phyloP scores from a whole-genome alignment of 2,888 invertebrate species.

The Drosophila testacea region DNA sequence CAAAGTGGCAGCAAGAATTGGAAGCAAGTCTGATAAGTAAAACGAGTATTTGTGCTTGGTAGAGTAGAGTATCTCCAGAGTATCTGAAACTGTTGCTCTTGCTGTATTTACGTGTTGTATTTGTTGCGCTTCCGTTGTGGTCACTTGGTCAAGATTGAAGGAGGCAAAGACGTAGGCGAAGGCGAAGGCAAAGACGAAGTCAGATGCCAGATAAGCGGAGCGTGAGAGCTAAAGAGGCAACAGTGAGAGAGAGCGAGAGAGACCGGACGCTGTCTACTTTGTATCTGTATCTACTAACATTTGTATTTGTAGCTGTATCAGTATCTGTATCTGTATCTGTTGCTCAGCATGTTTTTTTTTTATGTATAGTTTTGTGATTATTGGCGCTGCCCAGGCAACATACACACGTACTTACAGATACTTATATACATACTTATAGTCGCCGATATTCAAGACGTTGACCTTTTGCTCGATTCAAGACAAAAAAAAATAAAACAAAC shows the following conservation, averaged over 20 bases:
- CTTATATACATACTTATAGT: constrained; percentile 8
- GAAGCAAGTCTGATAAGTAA: constrained; percentile 41
- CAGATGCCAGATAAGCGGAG: constrained; percentile 38
- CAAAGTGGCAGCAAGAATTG: constrained; percentile 14
- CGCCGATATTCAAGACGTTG: constrained; percentile 50
- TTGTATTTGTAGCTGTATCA: constrained; percentile 15
- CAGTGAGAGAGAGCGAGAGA: neutral
- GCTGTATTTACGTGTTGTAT: constrained; percentile 32
- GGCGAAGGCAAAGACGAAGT: constrained; percentile 20
- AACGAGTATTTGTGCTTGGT: constrained; percentile 43
- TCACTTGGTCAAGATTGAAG: constrained; percentile 54
- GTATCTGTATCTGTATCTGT: constrained; percentile 28
- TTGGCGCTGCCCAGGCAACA: constrained; percentile 19
- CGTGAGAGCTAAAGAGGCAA: constrained; percentile 28
- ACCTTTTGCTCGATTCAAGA: constrained; percentile 41
- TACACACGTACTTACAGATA: constrained; percentile 1
- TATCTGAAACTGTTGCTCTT: constrained; percentile 51
- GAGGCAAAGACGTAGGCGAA: constrained; percentile 20
- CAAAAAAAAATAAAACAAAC: constrained; percentile 36
- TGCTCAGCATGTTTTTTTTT: constrained; percentile 24
- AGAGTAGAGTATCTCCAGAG: constrained; percentile 13
- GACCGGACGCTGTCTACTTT: constrained; percentile 16
- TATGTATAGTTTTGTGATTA: constrained; percentile 26
- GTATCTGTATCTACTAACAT: constrained; percentile 9
- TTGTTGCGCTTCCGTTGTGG: constrained; percentile 54